Base-by-base conservation (phyloP, 2,797 vertebrate genomes). In the Pelochelys cantorii region DNA sequence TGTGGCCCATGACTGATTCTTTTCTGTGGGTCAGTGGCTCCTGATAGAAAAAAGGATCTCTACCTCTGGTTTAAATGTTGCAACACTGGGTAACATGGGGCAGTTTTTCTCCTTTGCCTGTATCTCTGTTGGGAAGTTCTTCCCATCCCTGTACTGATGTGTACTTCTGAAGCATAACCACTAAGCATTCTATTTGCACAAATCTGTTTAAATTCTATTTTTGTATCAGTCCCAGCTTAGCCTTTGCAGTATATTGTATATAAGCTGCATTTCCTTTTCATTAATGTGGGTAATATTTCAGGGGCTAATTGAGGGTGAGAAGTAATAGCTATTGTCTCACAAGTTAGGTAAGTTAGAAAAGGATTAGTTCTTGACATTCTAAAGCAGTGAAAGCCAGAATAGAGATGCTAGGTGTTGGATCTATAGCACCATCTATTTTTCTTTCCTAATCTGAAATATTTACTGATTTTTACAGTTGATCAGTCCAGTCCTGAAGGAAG, bases 241-340 rank as follows among this genome's bases (percentile, higher is more conserved):
- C 54, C 25, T n/a, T 90, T 79, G 81, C 86, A 83, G 93, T 34
- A 3, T 81, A 92, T 88, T 93, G 82, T 60, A 82, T 1, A 1
- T 14, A 82, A 42, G 74, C 60, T 84, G 31, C 18, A 34, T 60
- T 15, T 11, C n/a, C 54, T 93, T 91, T 86, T 88, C 90, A 84
- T 83, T 79, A 95, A 83, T 48, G 54, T 31, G 83, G 90, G 60
- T 31, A 93, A 84, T 83, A 89, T 86, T 95, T 93, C 59, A 85
- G 18, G 11, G 81, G 34, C 48, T 78, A 74, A 34, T 91, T 53
- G 60, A 65, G 48, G 52, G 7, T 79, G 81, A 60, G 71, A 37
- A 57, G 65, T 88, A 91, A 87, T 31, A 88, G 29, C 27, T 25
- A 52, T 17, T 85, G 53, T 84, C 90, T 88, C 81, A 94, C 60